Evolutionary conservation across 2,888 invertebrate genomes (phyloP).

Genomic region (Encarsia formosa): DNA sequence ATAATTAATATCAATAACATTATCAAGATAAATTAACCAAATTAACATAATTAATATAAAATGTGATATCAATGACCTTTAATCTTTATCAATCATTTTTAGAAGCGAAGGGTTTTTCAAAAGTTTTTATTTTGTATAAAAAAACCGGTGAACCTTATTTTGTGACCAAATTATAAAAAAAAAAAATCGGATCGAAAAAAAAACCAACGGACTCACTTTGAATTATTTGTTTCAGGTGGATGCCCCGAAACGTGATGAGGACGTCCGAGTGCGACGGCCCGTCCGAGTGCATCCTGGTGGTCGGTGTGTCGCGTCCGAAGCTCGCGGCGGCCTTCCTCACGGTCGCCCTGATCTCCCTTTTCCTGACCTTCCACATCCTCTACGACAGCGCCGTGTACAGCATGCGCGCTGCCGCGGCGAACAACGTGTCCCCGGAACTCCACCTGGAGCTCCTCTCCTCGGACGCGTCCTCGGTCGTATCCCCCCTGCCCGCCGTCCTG

Average conservation of each 20-base stretch:
- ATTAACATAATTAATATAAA: no score
- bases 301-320: conserved; percentile 80
- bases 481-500: conserved; percentile 39
- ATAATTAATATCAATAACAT: no score
- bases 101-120: no score
- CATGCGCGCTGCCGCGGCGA: conserved; percentile 58
- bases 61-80: no score
- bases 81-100: no score
- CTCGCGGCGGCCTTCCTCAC: conserved; percentile 76
- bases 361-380: conserved; percentile 79
- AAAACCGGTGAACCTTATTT: no score
- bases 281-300: conserved; percentile 79
- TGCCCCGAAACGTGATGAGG: conserved; percentile 76
- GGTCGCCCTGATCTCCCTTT: conserved; percentile 75
- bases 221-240: conserved; percentile 65
- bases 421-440: background rate
- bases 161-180: no score
- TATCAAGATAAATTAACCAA: no score
- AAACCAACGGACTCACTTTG: no score
- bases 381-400: conserved; percentile 82
- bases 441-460: conserved; percentile 23
- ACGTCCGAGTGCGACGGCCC: conserved; percentile 78
- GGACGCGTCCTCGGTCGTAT: conserved; percentile 27
- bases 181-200: no score
- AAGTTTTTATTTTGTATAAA: no score